Evolutionary conservation across 2,113 vertebrate species (phyloP).

Genomic region (Sander vitreus): DNA sequence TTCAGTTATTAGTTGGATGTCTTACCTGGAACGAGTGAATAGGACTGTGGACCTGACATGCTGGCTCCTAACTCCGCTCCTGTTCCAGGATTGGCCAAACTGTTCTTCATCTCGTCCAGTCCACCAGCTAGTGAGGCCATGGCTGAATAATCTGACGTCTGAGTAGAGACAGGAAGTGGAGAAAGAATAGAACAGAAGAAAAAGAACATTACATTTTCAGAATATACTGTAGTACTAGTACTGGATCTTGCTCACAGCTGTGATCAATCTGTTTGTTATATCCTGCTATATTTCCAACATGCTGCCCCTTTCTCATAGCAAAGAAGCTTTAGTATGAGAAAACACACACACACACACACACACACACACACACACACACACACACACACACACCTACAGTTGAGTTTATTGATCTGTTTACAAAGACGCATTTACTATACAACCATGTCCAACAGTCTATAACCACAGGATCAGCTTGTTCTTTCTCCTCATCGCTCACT

Average conservation of each 20-base stretch:
- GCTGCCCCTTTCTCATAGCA: constrained; percentile 20
- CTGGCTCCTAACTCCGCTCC: constrained; percentile 92
- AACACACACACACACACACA: no score
- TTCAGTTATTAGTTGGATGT: not conserved
- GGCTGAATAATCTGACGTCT: constrained; percentile 96
- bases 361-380: constrained; percentile 33
- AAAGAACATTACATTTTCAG: constrained; percentile 20
- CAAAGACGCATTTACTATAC: constrained; percentile 83
- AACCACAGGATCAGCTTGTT: constrained; percentile 74
- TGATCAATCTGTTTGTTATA: constrained; percentile 50
- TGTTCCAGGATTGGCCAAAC: constrained; percentile 90
- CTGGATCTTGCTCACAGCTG: constrained; percentile 33
- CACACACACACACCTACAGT: constrained; percentile 60
- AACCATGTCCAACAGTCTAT: constrained; percentile 77
- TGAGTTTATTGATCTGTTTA: constrained; percentile 82
- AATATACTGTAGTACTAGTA: not conserved
- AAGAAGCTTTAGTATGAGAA: constrained; percentile 27
- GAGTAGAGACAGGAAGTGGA: constrained; percentile 66
- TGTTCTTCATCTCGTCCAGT: constrained; percentile 98
- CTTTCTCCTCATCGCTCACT: constrained; percentile 62
- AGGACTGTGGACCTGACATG: constrained; percentile 94
- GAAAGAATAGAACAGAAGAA: constrained; percentile 39
- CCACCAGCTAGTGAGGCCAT: constrained; percentile 97
- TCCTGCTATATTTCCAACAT: constrained; percentile 34
- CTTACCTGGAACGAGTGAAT: constrained; percentile 95